Evolutionary conservation across 2,797 vertebrate species (phyloP).

Genomic region (Pangasius larnaudii): DNA sequence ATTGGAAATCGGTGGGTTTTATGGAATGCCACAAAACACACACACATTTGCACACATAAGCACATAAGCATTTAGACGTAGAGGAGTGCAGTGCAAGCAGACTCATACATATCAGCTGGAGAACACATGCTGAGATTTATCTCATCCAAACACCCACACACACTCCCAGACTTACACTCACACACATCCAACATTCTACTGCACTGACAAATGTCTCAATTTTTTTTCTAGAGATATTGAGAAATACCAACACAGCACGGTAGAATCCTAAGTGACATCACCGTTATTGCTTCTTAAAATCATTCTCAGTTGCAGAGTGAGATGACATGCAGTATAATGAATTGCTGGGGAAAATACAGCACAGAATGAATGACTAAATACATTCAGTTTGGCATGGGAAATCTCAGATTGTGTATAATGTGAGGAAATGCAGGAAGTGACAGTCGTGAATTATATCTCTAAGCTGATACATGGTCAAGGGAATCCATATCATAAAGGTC

Average conservation of each 20-base stretch:
- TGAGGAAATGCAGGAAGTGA: not conserved
- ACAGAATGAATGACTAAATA: not conserved
- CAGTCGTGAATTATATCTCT: not conserved
- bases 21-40: not conserved
- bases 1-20: conserved; percentile 33
- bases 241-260: not conserved
- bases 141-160: conserved; percentile 17
- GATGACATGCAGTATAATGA: not conserved
- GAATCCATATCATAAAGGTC: not conserved
- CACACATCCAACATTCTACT: conserved; percentile 1
- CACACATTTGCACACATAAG: not conserved
- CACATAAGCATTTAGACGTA: conserved; percentile 1
- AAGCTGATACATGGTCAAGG: not conserved
- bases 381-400: not conserved
- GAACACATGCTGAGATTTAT: conserved; percentile 30
- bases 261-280: not conserved
- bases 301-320: not conserved
- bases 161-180: not conserved
- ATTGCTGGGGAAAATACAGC: not conserved
- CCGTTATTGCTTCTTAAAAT: conserved; percentile 10
- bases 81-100: conserved; percentile 21
- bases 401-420: not conserved
- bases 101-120: conserved; percentile 9
- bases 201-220: not conserved
- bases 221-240: not conserved